Conservation (phyloP, 2,797 vertebrate genomes). For the Danio albolineatus region DNA sequence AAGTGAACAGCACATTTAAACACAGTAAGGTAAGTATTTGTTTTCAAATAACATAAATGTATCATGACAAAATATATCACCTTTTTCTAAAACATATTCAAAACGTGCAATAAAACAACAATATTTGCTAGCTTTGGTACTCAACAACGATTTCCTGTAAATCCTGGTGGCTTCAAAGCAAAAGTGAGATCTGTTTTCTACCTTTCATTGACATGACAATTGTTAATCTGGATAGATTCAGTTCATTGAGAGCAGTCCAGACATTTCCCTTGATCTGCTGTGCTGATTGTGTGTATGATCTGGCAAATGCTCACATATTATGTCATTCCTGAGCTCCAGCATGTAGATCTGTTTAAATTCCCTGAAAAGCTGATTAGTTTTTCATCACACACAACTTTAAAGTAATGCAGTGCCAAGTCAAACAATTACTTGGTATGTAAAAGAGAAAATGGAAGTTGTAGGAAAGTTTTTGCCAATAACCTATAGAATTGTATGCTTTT, state of each 20-base stretch:
- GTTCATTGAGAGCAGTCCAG: not conserved
- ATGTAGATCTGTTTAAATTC: too few species aligned
- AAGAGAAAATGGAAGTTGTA: not conserved
- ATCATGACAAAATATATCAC: too few species aligned
- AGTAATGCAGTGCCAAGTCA: not conserved
- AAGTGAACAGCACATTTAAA: too few species aligned
- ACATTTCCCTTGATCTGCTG: not conserved
- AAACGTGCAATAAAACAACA: not conserved
- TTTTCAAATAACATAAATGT: too few species aligned
- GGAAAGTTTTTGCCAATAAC: slow-evolving; percentile 1
- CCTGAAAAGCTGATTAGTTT: too few species aligned
- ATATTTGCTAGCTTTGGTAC: not conserved
- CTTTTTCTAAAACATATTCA: not conserved
- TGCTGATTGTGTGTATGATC: not conserved
- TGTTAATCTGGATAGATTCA: not conserved
- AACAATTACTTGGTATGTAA: not conserved
- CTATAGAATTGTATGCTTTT: not conserved
- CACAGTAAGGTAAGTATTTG: too few species aligned
- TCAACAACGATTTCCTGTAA: slow-evolving; percentile 1
- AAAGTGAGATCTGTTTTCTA: not conserved
- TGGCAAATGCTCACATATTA: not conserved
- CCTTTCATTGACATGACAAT: not conserved
- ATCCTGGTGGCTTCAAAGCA: not conserved
- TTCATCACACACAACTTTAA: slow-evolving; percentile 1
- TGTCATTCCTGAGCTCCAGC: not conserved